A percentile compares a stretch with the other conserved stretches of the same genome.
These are phyloP conservation scores for Lepidurus apus DNA, from an alignment of 1,140 invertebrate genomes.

Conservation along the genomic window DNA sequence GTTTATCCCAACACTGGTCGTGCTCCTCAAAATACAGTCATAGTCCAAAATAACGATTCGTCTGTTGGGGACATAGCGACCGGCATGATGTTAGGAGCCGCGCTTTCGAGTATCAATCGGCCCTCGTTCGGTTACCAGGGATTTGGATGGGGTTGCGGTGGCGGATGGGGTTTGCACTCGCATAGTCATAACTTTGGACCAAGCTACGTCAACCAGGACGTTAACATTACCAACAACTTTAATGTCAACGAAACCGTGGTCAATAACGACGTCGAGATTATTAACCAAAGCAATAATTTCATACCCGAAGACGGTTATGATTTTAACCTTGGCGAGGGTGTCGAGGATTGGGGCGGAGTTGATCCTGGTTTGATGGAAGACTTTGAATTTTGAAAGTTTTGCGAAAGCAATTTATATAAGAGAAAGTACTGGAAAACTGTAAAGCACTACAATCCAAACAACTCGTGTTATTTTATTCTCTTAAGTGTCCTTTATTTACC, in stretches of 20 bases:
- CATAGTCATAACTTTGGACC: not conserved
- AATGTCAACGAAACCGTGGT: not conserved
- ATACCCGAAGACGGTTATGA: not conserved
- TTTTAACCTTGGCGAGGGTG: not conserved
- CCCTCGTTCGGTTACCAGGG: not conserved
- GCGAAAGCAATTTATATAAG: not conserved
- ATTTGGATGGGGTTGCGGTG: slow-evolving; percentile 7
- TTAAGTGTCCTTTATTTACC: too few relatives aligned
- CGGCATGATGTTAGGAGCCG: not conserved
- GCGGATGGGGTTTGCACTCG: not conserved
- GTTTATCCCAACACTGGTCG: not conserved
- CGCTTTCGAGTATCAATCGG: not conserved
- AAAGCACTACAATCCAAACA: too few relatives aligned
- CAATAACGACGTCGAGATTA: not conserved
- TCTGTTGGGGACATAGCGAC: not conserved
- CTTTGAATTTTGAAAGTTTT: not conserved
- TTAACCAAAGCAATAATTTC: not conserved
- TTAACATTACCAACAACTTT: slow-evolving; percentile 15
- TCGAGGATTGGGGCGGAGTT: not conserved
- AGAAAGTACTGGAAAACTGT: too few relatives aligned
- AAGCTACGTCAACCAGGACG: not conserved
- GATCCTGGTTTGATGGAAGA: not conserved
- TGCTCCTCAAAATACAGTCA: not conserved
- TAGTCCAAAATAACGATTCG: not conserved
- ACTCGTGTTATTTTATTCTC: too few relatives aligned